Evolutionary conservation across 2,113 vertebrate genomes (phyloP), one percentile per base, ranked within the genome.

Genomic region (Scytalopus superciliaris): DNA sequence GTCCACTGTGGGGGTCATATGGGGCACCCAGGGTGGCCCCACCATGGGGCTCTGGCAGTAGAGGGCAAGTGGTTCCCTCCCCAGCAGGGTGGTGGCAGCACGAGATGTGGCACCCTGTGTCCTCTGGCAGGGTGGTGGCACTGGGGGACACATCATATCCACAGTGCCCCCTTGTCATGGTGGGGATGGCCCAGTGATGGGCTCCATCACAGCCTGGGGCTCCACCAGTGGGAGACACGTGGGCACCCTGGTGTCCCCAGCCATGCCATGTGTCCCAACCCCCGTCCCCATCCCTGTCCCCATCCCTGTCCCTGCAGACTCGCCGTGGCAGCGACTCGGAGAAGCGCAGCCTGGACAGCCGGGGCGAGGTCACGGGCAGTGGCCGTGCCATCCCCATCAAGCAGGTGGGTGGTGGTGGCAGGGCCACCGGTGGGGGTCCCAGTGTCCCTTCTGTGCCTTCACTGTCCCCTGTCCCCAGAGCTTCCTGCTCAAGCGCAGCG

Each of bases 401-500:
- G 95, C 99, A 99, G 98, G 99, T 98, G 44, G 16, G 78, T 13
- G 24, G 27, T 2, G 0, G 10, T 9, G 49, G 19, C 27, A 16
- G 16, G 47, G 57, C 3, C 10, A 2, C 1, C 2, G 10, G 15
- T 0, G 9, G 56, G 4, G 5, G 17, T 35, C 12, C 76, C 57
- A 0, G 3, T 0, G 8, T 31, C 12, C 59, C 27, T 14, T 21
- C 8, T 5, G 24, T 56, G 39, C 73, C 81, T 45, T 82, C 62
- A 69, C 69, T 0, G 31, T 5, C 68, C 90, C 72, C n/a, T 14
- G 24, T 56, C 90, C 68, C 75, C 97, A 99, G 99, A 98, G 99
- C 94, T 98, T 99, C 94, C 96, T 99, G 66, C 98, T 99, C 97
- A 99, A 99, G 96, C 98, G 99, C 78, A 99, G 99, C 10, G 99